Evolutionary conservation across 2,797 vertebrate species (phyloP).

Genomic region (Coreius guichenoti): DNA sequence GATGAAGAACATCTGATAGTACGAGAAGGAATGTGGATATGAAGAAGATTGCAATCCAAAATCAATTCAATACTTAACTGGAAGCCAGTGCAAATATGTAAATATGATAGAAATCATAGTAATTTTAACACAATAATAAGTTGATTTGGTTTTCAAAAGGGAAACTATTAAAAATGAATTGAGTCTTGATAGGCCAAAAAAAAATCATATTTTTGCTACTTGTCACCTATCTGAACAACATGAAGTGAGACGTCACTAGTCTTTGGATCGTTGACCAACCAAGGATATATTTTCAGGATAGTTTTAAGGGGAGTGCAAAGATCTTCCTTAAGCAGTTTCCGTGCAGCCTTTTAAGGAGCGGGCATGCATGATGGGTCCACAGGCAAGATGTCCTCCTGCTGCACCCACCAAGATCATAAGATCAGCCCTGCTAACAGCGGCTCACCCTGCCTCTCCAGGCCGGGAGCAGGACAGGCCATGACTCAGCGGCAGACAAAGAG

Average conservation of each 20-base stretch:
- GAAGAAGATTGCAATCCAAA: background rate
- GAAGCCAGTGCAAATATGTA: background rate
- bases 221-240: slow-evolving; percentile 35
- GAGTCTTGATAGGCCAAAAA: background rate
- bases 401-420: slow-evolving; percentile 41
- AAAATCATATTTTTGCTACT: background rate
- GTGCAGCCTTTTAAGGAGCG: slow-evolving; percentile 38
- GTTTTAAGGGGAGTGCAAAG: background rate
- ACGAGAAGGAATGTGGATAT: too few species aligned
- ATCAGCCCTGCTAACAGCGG: background rate
- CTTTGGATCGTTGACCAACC: slow-evolving; percentile 39
- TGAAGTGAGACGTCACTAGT: slow-evolving; percentile 15
- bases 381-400: slow-evolving; percentile 31
- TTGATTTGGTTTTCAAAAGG: background rate
- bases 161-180: background rate
- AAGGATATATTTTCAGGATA: slow-evolving; percentile 10
- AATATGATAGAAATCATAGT: background rate
- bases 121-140: background rate
- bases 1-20: too few species aligned
- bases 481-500: slow-evolving; percentile 75
- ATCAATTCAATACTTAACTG: background rate
- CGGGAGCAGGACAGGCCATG: slow-evolving; percentile 45
- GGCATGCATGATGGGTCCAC: slow-evolving; percentile 3
- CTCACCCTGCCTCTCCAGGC: slow-evolving; percentile 13
- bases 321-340: background rate